Conservation (phyloP, 2,797 vertebrate genomes). For the Rhinophrynus dorsalis region DNA sequence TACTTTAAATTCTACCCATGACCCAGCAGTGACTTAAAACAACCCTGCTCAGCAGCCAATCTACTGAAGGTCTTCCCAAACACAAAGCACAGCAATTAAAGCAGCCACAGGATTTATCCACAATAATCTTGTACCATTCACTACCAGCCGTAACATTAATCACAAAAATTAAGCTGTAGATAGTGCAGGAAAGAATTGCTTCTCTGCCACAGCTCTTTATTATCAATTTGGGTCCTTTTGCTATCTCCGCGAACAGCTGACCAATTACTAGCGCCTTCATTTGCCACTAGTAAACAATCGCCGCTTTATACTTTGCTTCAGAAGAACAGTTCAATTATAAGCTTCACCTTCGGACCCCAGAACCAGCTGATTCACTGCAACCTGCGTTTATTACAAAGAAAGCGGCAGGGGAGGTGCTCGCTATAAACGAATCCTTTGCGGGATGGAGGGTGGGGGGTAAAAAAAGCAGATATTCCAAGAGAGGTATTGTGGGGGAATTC, state of each 20-base stretch:
- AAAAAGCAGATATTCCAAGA: neutral
- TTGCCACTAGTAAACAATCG: constrained; percentile 33
- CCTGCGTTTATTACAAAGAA: constrained; percentile 16
- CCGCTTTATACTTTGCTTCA: constrained; percentile 28
- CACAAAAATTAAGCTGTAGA: constrained; percentile 33
- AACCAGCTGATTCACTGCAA: constrained; percentile 34
- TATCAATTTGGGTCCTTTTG: constrained; percentile 21
- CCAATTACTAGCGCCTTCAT: constrained; percentile 41
- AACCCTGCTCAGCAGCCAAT: constrained; percentile 1
- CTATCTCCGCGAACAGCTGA: constrained; percentile 35
- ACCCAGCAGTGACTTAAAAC: too few species aligned
- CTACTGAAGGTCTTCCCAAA: neutral
- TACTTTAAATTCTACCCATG: too few species aligned
- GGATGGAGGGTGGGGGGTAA: neutral
- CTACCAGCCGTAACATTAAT: constrained; percentile 28
- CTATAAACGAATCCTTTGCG: constrained; percentile 5
- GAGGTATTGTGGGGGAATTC: too few species aligned
- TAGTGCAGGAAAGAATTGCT: constrained; percentile 8
- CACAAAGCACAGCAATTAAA: constrained; percentile 11
- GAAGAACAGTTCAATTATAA: constrained; percentile 37
- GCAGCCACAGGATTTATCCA: constrained; percentile 10
- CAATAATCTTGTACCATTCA: neutral
- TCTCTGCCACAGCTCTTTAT: constrained; percentile 25
- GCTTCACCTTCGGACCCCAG: constrained; percentile 31
- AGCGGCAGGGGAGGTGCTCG: constrained; percentile 18